Evolutionary conservation across 2,888 invertebrate genomes (phyloP).

Genomic region (Leptura quadrifasciata): DNA sequence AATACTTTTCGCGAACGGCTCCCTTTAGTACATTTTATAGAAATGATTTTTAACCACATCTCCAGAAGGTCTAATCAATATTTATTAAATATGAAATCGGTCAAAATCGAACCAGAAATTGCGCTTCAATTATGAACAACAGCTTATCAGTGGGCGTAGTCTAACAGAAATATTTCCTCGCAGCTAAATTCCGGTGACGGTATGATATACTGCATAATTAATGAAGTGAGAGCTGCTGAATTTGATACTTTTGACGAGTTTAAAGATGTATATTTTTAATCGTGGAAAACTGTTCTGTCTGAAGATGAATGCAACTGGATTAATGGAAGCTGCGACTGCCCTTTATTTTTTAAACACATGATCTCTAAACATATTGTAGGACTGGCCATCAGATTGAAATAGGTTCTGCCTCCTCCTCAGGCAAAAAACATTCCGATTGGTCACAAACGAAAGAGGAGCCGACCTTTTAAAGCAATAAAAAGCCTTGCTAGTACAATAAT

Average conservation of each 20-base stretch:
- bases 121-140: slow-evolving; percentile 24
- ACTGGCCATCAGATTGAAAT: slow-evolving; percentile 42
- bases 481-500: slow-evolving; percentile 9
- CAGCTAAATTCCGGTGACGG: slow-evolving; percentile 1
- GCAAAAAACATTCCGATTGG: slow-evolving; percentile 42
- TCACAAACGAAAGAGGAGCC: not conserved
- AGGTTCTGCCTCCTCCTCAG: slow-evolving; percentile 39
- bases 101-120: slow-evolving; percentile 10
- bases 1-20: slow-evolving; percentile 35
- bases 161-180: slow-evolving; percentile 8
- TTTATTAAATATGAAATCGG: slow-evolving; percentile 9
- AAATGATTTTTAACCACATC: slow-evolving; percentile 16
- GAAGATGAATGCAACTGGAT: slow-evolving; percentile 38
- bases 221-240: slow-evolving; percentile 17
- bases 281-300: slow-evolving; percentile 35
- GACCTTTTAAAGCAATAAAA: slow-evolving; percentile 16
- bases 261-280: slow-evolving; percentile 24
- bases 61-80: slow-evolving; percentile 33
- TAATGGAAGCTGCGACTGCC: slow-evolving; percentile 37
- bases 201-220: slow-evolving; percentile 15
- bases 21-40: slow-evolving; percentile 26
- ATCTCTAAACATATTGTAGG: slow-evolving; percentile 36
- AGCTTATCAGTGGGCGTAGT: slow-evolving; percentile 20
- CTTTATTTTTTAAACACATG: slow-evolving; percentile 36
- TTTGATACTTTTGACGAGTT: slow-evolving; percentile 35